phyloP scores from a whole-genome alignment of 2,888 invertebrate species.

The Dendrolimus pini region DNA sequence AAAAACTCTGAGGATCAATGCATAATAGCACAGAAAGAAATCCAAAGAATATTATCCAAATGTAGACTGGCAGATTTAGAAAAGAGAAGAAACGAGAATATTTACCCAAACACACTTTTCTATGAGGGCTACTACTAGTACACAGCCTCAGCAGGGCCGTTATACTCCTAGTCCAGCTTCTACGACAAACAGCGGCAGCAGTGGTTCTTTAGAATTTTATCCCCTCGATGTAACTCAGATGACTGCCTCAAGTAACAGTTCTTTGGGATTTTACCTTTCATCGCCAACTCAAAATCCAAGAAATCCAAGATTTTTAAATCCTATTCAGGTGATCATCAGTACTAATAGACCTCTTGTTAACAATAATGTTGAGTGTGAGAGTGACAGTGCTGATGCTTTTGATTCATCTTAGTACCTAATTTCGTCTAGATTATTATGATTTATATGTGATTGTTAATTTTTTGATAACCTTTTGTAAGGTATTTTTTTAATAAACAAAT shows the following conservation, averaged over 20 bases:
- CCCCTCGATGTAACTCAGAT: slow-evolving; percentile 1
- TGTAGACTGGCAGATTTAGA: slow-evolving; percentile 1
- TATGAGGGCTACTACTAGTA: slow-evolving; percentile 1
- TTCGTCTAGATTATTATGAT: slow-evolving; percentile 1
- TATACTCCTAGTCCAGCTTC: background rate
- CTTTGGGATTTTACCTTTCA: slow-evolving; percentile 1
- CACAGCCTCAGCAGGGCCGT: slow-evolving; percentile 1
- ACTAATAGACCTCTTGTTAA: background rate
- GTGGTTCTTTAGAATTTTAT: background rate
- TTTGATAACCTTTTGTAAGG: background rate
- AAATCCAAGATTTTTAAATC: background rate
- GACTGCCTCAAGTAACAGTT: slow-evolving; percentile 1
- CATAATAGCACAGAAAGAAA: slow-evolving; percentile 1
- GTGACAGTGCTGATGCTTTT: background rate
- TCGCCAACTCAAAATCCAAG: slow-evolving; percentile 1
- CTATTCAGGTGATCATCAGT: slow-evolving; percentile 1
- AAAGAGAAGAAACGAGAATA: slow-evolving; percentile 1
- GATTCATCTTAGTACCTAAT: background rate
- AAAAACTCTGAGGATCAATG: background rate
- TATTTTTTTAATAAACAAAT: slow-evolving; percentile 1
- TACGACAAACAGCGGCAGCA: slow-evolving; percentile 1
- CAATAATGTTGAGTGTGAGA: slow-evolving; percentile 1
- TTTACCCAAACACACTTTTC: slow-evolving; percentile 1
- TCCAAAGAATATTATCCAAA: slow-evolving; percentile 1
- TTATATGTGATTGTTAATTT: slow-evolving; percentile 1